These are phyloP conservation scores for Oeneis ivallda DNA, from an alignment of 2,888 invertebrate genomes.

Conservation along the genomic window DNA sequence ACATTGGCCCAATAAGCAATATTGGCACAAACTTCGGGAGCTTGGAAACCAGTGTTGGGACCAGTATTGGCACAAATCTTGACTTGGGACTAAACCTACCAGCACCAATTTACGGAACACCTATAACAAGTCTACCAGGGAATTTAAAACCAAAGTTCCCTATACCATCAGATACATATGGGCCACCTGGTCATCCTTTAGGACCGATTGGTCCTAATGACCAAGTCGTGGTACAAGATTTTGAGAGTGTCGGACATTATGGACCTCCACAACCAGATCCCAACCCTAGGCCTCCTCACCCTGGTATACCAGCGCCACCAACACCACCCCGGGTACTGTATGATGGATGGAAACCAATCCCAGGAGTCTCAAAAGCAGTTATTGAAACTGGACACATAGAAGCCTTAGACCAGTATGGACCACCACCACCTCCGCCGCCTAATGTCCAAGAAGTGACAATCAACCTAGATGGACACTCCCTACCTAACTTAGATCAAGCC, in stretches of 20 bases:
- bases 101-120: slow-evolving; percentile 72
- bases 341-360: slow-evolving; percentile 94
- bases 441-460: slow-evolving; percentile 55
- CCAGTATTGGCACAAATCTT: slow-evolving; percentile 47
- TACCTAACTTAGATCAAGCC: slow-evolving; percentile 48
- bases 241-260: slow-evolving; percentile 68
- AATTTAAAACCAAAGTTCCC: slow-evolving; percentile 75
- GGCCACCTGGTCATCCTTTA: slow-evolving; percentile 70
- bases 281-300: slow-evolving; percentile 83
- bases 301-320: slow-evolving; percentile 87
- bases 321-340: slow-evolving; percentile 88
- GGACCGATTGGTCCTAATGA: slow-evolving; percentile 68
- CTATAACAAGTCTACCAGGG: slow-evolving; percentile 55
- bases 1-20: slow-evolving; percentile 35
- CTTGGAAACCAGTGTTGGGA: slow-evolving; percentile 41
- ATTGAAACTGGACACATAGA: slow-evolving; percentile 49
- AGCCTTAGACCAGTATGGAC: slow-evolving; percentile 58
- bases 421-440: slow-evolving; percentile 57
- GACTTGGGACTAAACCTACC: slow-evolving; percentile 63
- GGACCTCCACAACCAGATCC: slow-evolving; percentile 83
- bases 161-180: slow-evolving; percentile 68
- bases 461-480: slow-evolving; percentile 54
- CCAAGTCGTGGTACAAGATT: slow-evolving; percentile 64
- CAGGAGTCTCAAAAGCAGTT: slow-evolving; percentile 81
- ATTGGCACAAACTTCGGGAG: slow-evolving; percentile 38